Conservation (phyloP, 2,797 vertebrate species). For the Simalia tracyae region DNA sequence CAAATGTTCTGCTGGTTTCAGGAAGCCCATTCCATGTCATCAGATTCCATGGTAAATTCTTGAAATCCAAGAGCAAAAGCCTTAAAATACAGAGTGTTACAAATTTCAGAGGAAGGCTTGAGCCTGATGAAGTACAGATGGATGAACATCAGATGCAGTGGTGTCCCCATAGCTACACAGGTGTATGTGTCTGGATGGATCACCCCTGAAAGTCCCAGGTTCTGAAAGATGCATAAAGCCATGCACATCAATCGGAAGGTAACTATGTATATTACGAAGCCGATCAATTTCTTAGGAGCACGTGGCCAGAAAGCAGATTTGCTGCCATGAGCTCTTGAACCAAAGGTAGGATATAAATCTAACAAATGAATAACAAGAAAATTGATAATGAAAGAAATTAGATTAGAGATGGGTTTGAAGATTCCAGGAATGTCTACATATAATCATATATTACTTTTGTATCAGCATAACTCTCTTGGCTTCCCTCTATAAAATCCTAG, state of each 20-base stretch:
- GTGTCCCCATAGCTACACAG: background rate
- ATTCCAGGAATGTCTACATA: background rate
- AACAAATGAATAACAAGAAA: background rate
- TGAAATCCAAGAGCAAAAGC: conserved; percentile 16
- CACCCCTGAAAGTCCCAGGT: background rate
- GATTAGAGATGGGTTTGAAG: background rate
- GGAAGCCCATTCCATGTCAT: background rate
- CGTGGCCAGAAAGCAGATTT: too few species aligned
- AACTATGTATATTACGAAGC: background rate
- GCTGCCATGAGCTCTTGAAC: background rate
- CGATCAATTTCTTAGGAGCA: background rate
- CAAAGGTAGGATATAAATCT: background rate
- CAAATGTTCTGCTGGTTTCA: conserved; percentile 30
- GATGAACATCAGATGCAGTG: background rate
- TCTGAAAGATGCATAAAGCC: background rate
- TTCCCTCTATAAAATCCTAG: background rate
- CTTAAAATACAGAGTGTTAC: background rate
- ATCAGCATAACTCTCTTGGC: too few species aligned
- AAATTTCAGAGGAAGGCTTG: background rate
- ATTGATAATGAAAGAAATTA: background rate
- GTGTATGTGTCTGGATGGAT: background rate
- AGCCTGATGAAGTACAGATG: background rate
- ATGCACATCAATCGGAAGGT: background rate
- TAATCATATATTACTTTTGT: background rate
- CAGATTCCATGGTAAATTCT: conserved; percentile 26